These are phyloP conservation scores for Proctacanthus coquilletti DNA, from an alignment of 1,140 invertebrate genomes.

Conservation along the genomic window DNA sequence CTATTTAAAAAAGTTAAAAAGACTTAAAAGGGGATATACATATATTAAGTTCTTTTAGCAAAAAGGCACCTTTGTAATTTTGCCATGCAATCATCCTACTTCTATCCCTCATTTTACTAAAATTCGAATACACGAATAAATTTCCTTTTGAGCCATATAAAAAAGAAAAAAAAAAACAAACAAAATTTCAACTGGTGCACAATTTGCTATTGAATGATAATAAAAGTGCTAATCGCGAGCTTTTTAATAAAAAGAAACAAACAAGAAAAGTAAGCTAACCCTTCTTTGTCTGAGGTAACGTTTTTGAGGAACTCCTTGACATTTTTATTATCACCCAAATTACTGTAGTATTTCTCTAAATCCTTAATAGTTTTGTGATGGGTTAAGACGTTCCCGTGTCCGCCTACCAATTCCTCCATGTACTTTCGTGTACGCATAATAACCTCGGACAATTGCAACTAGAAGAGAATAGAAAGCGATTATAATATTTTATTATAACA, in stretches of 20 bases:
- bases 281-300: slow-evolving; percentile 79
- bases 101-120: too few relatives aligned
- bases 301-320: slow-evolving; percentile 81
- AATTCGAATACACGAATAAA: too few relatives aligned
- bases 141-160: too few relatives aligned
- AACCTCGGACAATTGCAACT: slow-evolving; percentile 95
- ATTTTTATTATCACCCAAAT: slow-evolving; percentile 55
- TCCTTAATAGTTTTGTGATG: slow-evolving; percentile 74
- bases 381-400: slow-evolving; percentile 63
- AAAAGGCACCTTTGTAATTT: too few relatives aligned
- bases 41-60: too few relatives aligned
- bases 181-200: too few relatives aligned
- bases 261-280: slow-evolving; percentile 38
- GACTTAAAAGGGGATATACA: too few relatives aligned
- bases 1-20: too few relatives aligned
- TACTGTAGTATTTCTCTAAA: slow-evolving; percentile 74
- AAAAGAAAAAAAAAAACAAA: too few relatives aligned
- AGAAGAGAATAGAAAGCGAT: slow-evolving; percentile 17
- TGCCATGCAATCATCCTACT: too few relatives aligned
- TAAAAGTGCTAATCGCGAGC: too few relatives aligned
- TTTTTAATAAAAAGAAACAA: neutral
- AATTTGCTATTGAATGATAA: too few relatives aligned
- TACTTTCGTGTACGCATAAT: slow-evolving; percentile 87
- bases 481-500: slow-evolving; percentile 5
- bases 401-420: slow-evolving; percentile 74